Evolutionary conservation across 2,797 vertebrate genomes (phyloP).

Genomic region (Picus viridis): DNA sequence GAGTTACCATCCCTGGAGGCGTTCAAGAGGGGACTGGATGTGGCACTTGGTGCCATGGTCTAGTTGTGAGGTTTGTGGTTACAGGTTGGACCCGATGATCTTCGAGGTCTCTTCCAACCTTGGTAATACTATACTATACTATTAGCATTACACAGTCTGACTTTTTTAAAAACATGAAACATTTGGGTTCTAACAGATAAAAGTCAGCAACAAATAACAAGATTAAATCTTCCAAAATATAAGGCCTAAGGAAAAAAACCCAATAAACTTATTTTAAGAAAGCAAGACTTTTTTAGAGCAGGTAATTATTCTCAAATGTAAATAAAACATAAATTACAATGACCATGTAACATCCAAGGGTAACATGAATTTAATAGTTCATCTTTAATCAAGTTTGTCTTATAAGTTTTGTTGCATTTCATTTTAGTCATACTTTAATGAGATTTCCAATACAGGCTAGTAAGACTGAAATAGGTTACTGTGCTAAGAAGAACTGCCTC

Average conservation of each 20-base stretch:
- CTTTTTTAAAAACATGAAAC: not conserved
- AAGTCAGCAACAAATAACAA: not conserved
- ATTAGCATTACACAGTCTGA: not conserved
- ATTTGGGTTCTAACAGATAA: not conserved
- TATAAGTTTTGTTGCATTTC: not conserved
- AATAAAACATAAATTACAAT: not conserved
- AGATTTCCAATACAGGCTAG: not conserved
- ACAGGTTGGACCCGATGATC: too few species aligned
- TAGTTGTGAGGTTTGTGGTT: too few species aligned
- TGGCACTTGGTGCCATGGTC: too few species aligned
- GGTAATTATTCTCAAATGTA: not conserved
- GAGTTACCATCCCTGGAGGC: too few species aligned
- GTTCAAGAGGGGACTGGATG: too few species aligned
- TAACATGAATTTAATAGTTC: not conserved
- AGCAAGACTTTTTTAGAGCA: not conserved
- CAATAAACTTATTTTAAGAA: not conserved
- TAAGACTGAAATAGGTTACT: conserved; percentile 46
- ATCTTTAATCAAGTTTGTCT: conserved; percentile 9
- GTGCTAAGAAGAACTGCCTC: conserved; percentile 35
- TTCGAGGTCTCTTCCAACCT: too few species aligned
- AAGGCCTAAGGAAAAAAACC: not conserved
- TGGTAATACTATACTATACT: too few species aligned
- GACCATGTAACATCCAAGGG: not conserved
- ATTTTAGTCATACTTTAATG: conserved; percentile 21
- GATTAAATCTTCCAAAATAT: not conserved